Conservation (phyloP, 2,113 vertebrate genomes). For the Rafetus swinhoei region DNA sequence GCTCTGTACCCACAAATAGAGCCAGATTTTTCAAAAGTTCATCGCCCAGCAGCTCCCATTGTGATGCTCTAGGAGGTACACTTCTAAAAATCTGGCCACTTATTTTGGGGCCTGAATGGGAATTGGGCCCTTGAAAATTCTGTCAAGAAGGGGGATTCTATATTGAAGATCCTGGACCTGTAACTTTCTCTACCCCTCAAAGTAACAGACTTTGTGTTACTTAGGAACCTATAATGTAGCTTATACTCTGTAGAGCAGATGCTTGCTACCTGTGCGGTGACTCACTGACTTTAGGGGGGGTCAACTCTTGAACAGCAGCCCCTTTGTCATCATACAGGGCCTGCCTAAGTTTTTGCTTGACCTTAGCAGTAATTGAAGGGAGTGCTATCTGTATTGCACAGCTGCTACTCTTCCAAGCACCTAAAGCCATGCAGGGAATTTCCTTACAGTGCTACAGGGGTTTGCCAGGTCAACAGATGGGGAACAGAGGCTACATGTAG, state of each 20-base stretch:
- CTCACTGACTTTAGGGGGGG: not conserved
- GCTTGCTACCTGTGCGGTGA: not conserved
- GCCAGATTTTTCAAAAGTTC: not conserved
- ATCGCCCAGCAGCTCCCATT: not conserved
- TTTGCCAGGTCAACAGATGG: not conserved
- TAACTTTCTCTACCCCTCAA: not conserved
- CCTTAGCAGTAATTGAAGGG: not conserved
- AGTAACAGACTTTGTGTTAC: not conserved
- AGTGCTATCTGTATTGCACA: fast-evolving
- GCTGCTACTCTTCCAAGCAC: not conserved
- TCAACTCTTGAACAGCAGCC: not conserved
- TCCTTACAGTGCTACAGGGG: not conserved
- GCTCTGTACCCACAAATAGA: not conserved
- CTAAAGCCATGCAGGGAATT: not conserved
- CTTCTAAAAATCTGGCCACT: not conserved
- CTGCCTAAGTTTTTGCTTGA: not conserved
- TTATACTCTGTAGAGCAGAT: not conserved
- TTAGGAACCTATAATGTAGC: not conserved
- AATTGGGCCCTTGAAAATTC: not conserved
- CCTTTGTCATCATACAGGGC: not conserved
- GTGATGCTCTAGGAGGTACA: not conserved
- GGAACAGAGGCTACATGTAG: not conserved
- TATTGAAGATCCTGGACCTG: no score
- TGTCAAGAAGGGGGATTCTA: not conserved
- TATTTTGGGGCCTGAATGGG: not conserved